Base-by-base conservation (phyloP, 2,113 vertebrate species). In the Pteropus alecto region DNA sequence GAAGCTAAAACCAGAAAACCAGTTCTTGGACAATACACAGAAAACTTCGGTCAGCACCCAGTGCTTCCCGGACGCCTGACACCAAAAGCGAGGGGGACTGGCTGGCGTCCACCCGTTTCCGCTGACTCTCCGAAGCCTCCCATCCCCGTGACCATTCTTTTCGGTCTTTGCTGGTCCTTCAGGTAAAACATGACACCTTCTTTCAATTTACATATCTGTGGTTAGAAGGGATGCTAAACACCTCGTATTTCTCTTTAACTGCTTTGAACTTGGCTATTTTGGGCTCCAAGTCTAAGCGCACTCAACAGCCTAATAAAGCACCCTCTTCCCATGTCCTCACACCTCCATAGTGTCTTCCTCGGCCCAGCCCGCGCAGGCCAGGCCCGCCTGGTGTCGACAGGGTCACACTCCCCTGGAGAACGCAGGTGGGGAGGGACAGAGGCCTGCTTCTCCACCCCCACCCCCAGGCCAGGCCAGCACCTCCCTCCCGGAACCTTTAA, bases 1-100 rank as follows among this genome's bases (percentile, higher is more conserved):
- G 97, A 99, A 99, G 99, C 98, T 99, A 84, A 99, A 99, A 98
- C 99, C 99, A 46, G 99, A 99, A 99, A 99, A 99, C 98, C 99
- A 99, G 99, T 99, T 98, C 99, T 99, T 22, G 99, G 99, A 96
- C 99, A 99, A 96, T 99, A 95, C 99, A 99, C 99, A 93, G 99
- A 99, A 99, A 99, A 99, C 98, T 99, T 99, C 82, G 99, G 99
- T 99, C 99, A 54, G 99, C 99, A 1, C 99, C 99, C 98, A 99
- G 99, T 54, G 99, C 99, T 98, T 99, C 99, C 96, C 99, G 99
- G 98, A 99, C 99, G 97, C 99, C 99, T 84, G 99, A 99, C 98
- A 99, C 99, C 97, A 99, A 99, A 98, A 99, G 99, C 99, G 99
- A 99, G 99, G 98, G 99, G 98, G 99, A 99, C 98, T 99, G 94